Percentiles rank a stretch among this genome's conserved stretches.
Evolutionary conservation across 2,888 invertebrate species (phyloP).

Genomic region (Athripsodes cinereus): DNA sequence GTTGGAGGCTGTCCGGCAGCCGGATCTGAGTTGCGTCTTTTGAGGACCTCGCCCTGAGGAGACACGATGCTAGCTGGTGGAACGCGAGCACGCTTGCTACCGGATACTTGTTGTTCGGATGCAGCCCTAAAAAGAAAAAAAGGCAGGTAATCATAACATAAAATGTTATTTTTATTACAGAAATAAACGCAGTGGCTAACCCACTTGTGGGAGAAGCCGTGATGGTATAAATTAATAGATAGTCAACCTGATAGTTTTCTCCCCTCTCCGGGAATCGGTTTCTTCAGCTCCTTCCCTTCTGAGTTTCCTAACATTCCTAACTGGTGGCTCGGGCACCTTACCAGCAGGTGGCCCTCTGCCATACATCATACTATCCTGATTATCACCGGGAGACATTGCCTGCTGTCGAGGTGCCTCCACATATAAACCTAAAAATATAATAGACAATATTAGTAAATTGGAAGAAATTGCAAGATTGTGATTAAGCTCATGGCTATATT

Average conservation of each 20-base stretch:
- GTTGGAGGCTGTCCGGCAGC: slow-evolving; percentile 47
- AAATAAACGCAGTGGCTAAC: too few species aligned
- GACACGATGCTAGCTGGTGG: slow-evolving; percentile 10
- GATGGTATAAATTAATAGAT: too few species aligned
- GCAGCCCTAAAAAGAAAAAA: slow-evolving; percentile 31
- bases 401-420: neutral
- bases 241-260: slow-evolving; percentile 21
- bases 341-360: slow-evolving; percentile 1
- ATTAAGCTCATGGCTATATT: neutral
- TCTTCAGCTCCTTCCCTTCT: slow-evolving; percentile 47
- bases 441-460: neutral
- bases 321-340: slow-evolving; percentile 43
- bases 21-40: slow-evolving; percentile 70
- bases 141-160: neutral
- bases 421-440: neutral
- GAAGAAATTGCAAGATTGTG: neutral
- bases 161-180: neutral
- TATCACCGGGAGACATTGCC: neutral
- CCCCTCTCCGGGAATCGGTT: slow-evolving; percentile 33
- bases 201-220: too few species aligned
- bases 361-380: neutral
- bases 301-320: slow-evolving; percentile 38
- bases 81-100: slow-evolving; percentile 26
- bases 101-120: slow-evolving; percentile 33
- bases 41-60: slow-evolving; percentile 38